phyloP scores from a whole-genome alignment of 2,113 vertebrate species.

The Poecilia latipinna region DNA sequence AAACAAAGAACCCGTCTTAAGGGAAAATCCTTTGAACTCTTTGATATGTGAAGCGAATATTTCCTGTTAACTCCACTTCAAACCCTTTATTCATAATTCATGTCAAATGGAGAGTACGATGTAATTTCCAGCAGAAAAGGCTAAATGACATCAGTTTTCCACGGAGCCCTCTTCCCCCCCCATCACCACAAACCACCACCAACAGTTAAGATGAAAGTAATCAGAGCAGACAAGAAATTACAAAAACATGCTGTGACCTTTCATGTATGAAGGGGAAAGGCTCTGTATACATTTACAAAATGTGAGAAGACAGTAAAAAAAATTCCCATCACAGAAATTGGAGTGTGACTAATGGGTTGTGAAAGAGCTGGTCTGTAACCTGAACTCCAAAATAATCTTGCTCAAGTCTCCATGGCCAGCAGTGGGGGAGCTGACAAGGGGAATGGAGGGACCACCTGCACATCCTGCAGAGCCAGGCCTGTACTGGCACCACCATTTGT shows the following conservation, averaged over 20 bases:
- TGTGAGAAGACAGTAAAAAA: conserved; percentile 53
- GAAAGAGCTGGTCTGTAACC: conserved; percentile 68
- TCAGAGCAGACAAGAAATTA: conserved; percentile 64
- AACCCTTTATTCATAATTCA: conserved; percentile 46
- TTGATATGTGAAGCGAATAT: conserved; percentile 50
- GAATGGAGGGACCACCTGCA: conserved; percentile 71
- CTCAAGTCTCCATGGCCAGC: conserved; percentile 66
- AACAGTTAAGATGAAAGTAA: conserved; percentile 57
- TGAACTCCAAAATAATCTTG: conserved; percentile 69
- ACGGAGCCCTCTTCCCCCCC: conserved; percentile 22
- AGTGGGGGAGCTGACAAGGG: conserved; percentile 58
- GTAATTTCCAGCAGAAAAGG: conserved; percentile 36
- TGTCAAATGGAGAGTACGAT: conserved; percentile 31
- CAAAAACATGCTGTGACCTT: conserved; percentile 67
- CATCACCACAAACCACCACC: neutral
- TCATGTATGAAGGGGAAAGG: conserved; percentile 52
- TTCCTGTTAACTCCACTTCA: conserved; percentile 38
- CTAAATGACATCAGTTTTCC: conserved; percentile 55
- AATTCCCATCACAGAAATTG: conserved; percentile 63
- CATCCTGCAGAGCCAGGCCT: conserved; percentile 62
- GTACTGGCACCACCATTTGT: conserved; percentile 74
- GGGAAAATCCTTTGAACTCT: conserved; percentile 55
- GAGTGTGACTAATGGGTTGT: conserved; percentile 70
- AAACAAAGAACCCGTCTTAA: conserved; percentile 43
- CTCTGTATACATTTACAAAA: conserved; percentile 64